phyloP scores from a whole-genome alignment of 2,797 vertebrate species.

The Decapterus maruadsi region DNA sequence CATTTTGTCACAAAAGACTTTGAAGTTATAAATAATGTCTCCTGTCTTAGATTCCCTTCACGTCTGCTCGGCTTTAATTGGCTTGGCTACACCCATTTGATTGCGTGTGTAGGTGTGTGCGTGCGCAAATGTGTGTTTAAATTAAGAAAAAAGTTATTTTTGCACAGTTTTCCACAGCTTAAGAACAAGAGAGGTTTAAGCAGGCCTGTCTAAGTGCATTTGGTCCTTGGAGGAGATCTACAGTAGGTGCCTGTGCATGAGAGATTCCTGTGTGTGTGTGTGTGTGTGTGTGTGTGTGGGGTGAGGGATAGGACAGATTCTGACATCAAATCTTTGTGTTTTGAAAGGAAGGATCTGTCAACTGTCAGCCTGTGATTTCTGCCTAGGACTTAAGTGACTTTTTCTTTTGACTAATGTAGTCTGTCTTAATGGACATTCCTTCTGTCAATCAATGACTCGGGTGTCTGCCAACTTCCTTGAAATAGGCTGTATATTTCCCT shows the following conservation, averaged over 20 bases:
- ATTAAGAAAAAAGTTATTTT: conserved; percentile 40
- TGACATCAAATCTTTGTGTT: conserved; percentile 50
- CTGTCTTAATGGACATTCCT: conserved; percentile 36
- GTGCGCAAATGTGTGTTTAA: not conserved
- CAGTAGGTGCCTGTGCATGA: conserved; percentile 21
- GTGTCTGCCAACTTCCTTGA: conserved; percentile 21
- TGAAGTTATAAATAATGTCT: conserved; percentile 69
- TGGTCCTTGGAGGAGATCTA: conserved; percentile 37
- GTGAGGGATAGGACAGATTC: conserved; percentile 15
- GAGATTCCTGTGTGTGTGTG: conserved; percentile 11
- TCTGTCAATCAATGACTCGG: conserved; percentile 45
- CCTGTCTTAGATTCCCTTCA: conserved; percentile 39
- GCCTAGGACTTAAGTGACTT: conserved; percentile 54
- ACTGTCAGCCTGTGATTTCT: conserved; percentile 58
- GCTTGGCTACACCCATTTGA: conserved; percentile 27
- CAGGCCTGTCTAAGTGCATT: conserved; percentile 46
- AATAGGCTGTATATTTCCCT: conserved; percentile 9
- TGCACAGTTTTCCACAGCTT: conserved; percentile 11
- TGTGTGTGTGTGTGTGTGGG: conserved; percentile 29
- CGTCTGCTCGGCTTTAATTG: conserved; percentile 58
- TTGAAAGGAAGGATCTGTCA: conserved; percentile 62
- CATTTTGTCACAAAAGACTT: conserved; percentile 56
- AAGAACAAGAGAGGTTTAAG: conserved; percentile 51
- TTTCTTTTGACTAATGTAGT: conserved; percentile 61
- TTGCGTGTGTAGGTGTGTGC: not conserved